Base-by-base conservation (phyloP, 2,888 invertebrate genomes). In the Ormyrus labotus region DNA sequence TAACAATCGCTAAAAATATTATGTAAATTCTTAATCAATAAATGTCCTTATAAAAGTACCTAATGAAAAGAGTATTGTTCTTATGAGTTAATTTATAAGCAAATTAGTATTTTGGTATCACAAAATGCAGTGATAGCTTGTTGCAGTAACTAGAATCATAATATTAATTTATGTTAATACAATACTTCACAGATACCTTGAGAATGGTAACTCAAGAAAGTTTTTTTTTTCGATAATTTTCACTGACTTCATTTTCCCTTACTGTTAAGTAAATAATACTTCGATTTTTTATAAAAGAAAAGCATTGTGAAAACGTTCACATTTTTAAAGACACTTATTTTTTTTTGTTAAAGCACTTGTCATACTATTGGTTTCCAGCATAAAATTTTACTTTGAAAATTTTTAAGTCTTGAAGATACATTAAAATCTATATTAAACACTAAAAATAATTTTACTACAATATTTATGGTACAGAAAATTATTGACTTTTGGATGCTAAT, bases 1-100 rank as follows among this genome's bases (percentile, higher is more conserved):
- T 82, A 85, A 84, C 79, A 84, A 82, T 68, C 60, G 70, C 71
- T 84, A 83, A 73, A 83, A 85, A 85, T 81, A 84, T 83, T 73
- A 84, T 83, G 84, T 84, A 84, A 83, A 84, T 82, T 74, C 74
- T 85, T 78, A 85, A 84, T 85, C 85, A 86, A 86, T 85, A 86
- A 85, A 85, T 83, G 83, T 76, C 50, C 48, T 81, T 73, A 77
- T 77, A 84, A 85, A 85, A 83, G 70, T 81, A 84, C 81, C 78
- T 81, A 81, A 79, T 65, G 65, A 81, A 51, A 67, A 69, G 78
- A 83, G 70, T 74, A 80, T 81, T 80, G 60, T 68, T 65, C 67
- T 80, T 51, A 48, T 69, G 50, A 73, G 51, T 60, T 64, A 19
- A 19, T 63, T 8, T 64, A 45, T 58, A 70, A 78, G 53, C 13